These are phyloP conservation scores for Rhabdophis nuchalis DNA, from an alignment of 2,797 vertebrate genomes.

Conservation along the genomic window DNA sequence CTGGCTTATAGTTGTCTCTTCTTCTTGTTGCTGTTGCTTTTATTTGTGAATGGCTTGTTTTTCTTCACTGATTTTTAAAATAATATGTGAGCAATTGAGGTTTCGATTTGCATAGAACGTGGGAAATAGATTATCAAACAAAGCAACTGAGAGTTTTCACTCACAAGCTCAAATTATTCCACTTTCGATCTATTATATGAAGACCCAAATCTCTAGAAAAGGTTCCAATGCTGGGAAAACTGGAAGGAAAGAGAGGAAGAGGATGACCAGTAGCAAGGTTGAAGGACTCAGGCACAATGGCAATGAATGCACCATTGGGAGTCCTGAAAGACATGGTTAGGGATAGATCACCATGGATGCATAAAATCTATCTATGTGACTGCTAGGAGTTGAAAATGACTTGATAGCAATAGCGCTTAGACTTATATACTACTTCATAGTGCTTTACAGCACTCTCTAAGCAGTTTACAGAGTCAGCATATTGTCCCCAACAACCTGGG, in stretches of 20 bases:
- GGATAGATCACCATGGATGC: neutral
- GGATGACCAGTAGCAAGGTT: neutral
- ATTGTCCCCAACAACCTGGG: neutral
- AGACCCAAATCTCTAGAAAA: neutral
- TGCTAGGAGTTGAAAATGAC: neutral
- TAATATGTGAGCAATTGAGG: neutral
- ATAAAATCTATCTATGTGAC: neutral
- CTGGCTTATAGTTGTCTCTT: neutral
- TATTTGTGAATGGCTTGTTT: neutral
- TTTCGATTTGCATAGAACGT: neutral
- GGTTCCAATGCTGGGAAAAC: neutral
- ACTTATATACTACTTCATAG: neutral
- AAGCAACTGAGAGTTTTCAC: neutral
- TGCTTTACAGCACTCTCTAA: neutral
- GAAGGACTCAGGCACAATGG: neutral
- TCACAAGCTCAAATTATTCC: neutral
- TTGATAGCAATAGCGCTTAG: neutral
- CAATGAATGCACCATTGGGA: neutral
- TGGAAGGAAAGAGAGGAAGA: neutral
- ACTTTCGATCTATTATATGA: too few relatives aligned
- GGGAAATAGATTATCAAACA: neutral
- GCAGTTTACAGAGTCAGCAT: neutral
- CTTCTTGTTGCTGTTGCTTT: neutral
- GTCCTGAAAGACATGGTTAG: neutral
- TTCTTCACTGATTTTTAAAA: neutral